Evolutionary conservation across 2,797 vertebrate genomes (phyloP).

Genomic region (Macroramphosus scolopax): DNA sequence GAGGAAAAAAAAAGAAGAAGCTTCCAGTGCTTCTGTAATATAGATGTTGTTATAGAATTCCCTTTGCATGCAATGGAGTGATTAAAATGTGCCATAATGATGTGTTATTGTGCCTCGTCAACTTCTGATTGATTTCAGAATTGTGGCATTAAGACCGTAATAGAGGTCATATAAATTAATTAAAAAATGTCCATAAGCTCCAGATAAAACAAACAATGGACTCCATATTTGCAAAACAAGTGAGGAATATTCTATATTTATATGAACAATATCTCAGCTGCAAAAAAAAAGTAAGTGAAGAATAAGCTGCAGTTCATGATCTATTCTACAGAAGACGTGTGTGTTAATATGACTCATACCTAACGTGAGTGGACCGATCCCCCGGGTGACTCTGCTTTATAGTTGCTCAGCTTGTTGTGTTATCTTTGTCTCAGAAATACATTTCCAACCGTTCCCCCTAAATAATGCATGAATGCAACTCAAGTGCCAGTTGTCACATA

Average conservation of each 20-base stretch:
- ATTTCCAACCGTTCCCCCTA: slow-evolving; percentile 77
- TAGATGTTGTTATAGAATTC: slow-evolving; percentile 33
- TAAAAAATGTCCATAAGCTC: background rate
- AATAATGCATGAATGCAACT: slow-evolving; percentile 86
- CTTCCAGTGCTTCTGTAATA: slow-evolving; percentile 42
- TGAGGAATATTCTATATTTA: too few species aligned
- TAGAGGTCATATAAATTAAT: background rate
- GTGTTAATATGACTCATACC: too few species aligned
- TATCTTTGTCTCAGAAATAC: slow-evolving; percentile 61
- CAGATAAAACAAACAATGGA: background rate
- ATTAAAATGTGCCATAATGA: slow-evolving; percentile 48
- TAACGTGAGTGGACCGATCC: slow-evolving; percentile 51
- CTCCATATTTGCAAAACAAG: too few species aligned
- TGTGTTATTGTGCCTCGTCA: slow-evolving; percentile 43
- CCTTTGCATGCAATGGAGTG: slow-evolving; percentile 13
- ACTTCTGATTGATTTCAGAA: slow-evolving; percentile 37
- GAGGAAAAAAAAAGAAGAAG: slow-evolving; percentile 57
- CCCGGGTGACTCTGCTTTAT: too few species aligned
- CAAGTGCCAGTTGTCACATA: slow-evolving; percentile 83
- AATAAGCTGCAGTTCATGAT: too few species aligned
- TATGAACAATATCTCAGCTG: too few species aligned
- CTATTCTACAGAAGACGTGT: too few species aligned
- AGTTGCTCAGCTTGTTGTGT: slow-evolving; percentile 51
- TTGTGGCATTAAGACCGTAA: slow-evolving; percentile 13
- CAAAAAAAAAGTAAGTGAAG: too few species aligned